phyloP scores from a whole-genome alignment of 64 coral and sea anemone genomes.

The Catalaphyllia jardinei region DNA sequence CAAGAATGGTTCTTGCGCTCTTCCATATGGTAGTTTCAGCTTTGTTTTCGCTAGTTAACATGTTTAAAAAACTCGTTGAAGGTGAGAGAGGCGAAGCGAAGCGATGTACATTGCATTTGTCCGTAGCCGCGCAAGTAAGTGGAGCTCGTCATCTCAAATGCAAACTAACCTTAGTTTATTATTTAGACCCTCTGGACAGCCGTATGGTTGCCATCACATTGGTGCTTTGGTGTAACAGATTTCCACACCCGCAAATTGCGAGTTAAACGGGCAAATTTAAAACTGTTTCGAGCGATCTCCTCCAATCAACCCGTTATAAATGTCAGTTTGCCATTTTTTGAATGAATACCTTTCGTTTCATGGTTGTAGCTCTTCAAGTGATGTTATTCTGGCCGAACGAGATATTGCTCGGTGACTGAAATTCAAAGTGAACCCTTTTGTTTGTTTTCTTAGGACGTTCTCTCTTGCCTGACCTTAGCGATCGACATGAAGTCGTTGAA shows the following conservation, averaged over 20 bases:
- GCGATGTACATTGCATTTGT: conserved; percentile 30
- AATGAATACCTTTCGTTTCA: neutral
- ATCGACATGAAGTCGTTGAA: conserved; percentile 24
- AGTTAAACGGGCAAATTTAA: neutral
- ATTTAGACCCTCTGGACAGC: neutral
- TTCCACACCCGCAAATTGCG: neutral
- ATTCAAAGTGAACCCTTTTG: conserved; percentile 16
- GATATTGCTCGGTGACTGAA: neutral
- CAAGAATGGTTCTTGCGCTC: conserved; percentile 24
- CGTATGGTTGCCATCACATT: conserved; percentile 7
- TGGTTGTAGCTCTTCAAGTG: neutral
- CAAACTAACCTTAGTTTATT: neutral
- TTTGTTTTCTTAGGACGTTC: conserved; percentile 18
- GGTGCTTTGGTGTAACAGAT: neutral
- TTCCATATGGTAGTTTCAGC: conserved; percentile 10
- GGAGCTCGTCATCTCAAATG: conserved; percentile 3
- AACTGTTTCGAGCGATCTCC: neutral
- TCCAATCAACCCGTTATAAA: neutral
- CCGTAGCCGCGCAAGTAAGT: conserved; percentile 37
- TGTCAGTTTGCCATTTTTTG: conserved; percentile 13
- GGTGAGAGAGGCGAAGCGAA: conserved; percentile 14
- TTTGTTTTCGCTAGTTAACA: neutral
- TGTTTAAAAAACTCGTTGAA: neutral
- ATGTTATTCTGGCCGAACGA: neutral
- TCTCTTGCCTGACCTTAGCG: conserved; percentile 42